phyloP scores from a whole-genome alignment of 2,113 vertebrate genomes.

The Chauna torquata region DNA sequence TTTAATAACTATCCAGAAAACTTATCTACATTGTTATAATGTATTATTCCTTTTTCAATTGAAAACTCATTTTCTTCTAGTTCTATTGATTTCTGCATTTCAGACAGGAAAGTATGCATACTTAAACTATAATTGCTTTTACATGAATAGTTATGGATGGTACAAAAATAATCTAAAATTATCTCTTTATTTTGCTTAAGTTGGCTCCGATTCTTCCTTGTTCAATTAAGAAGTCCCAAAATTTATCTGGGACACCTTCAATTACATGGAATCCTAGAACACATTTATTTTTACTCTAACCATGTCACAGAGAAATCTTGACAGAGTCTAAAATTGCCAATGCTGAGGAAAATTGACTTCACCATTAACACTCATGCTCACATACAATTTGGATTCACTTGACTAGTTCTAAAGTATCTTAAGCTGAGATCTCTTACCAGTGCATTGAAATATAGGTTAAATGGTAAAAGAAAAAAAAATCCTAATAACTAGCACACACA shows the following conservation, averaged over 20 bases:
- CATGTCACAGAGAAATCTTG: background rate
- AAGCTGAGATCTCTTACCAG: background rate
- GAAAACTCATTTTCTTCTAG: background rate
- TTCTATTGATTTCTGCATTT: background rate
- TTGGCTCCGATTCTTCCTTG: background rate
- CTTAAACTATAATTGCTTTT: background rate
- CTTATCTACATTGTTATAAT: background rate
- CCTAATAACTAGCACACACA: background rate
- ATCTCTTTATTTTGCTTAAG: background rate
- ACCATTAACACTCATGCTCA: no score
- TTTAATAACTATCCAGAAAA: background rate
- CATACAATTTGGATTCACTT: background rate
- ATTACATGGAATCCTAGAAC: background rate
- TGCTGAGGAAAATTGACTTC: background rate
- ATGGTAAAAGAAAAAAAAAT: background rate
- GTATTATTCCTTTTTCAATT: background rate
- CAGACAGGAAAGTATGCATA: background rate
- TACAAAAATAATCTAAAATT: background rate
- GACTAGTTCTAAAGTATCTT: background rate
- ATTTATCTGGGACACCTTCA: background rate
- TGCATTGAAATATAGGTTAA: background rate
- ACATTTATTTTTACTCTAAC: background rate
- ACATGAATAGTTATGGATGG: background rate
- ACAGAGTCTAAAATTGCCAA: background rate
- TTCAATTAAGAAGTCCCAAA: background rate